These are phyloP conservation scores for Hyalella azteca DNA, from an alignment of 2,888 invertebrate species.

Conservation along the genomic window DNA sequence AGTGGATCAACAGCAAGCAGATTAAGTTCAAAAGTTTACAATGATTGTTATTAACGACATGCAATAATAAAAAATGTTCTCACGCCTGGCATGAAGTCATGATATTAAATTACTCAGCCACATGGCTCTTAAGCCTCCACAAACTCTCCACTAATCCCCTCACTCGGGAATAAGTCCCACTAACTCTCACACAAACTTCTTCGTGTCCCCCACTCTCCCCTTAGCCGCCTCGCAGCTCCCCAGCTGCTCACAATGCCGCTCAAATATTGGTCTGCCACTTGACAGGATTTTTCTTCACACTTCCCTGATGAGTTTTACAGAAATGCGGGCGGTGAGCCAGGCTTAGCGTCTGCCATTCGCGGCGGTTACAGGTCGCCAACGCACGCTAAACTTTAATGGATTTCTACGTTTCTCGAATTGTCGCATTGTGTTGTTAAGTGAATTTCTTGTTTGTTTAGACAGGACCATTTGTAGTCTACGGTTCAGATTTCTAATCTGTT, in stretches of 20 bases:
- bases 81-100: too few species aligned
- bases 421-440: not conserved
- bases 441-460: not conserved
- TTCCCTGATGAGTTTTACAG: conserved; percentile 36
- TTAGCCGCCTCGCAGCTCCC: not conserved
- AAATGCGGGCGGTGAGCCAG: conserved; percentile 9
- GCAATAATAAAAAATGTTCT: too few species aligned
- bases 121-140: too few species aligned
- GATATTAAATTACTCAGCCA: too few species aligned
- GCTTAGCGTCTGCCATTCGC: not conserved
- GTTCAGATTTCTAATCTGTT: too few species aligned
- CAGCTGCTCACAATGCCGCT: conserved; percentile 1
- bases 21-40: too few species aligned
- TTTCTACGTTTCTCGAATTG: not conserved
- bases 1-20: too few species aligned
- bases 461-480: too few species aligned
- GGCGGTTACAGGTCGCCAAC: not conserved
- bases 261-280: conserved; percentile 36
- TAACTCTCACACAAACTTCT: too few species aligned
- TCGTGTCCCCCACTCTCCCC: not conserved
- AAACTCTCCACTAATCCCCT: too few species aligned
- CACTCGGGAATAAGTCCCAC: too few species aligned
- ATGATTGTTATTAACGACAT: too few species aligned
- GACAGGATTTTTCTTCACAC: conserved; percentile 37
- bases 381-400: conserved; percentile 11